A percentile compares a stretch with the other conserved stretches of the same genome.
Evolutionary conservation across 2,113 vertebrate species (phyloP).

Genomic region (Dasyornis broadbenti): DNA sequence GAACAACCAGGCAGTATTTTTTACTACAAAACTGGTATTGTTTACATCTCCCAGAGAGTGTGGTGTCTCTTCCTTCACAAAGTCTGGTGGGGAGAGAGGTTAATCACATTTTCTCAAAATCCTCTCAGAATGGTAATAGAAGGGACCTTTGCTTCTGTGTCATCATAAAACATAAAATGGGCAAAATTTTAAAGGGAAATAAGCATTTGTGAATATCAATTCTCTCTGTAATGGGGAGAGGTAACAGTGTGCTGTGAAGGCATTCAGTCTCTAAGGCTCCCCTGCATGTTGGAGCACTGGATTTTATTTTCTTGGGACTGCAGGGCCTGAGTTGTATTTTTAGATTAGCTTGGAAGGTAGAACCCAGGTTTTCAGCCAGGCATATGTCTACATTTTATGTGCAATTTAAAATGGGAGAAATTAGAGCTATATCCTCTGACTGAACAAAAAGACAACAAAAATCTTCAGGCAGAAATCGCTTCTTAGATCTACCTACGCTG

Average conservation of each 20-base stretch:
- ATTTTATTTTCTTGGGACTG: not conserved
- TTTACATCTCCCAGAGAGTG: not conserved
- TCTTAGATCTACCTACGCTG: slow-evolving; percentile 3
- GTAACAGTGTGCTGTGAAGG: not conserved
- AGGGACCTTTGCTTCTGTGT: not conserved
- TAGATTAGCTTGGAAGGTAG: not conserved
- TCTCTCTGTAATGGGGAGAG: not conserved
- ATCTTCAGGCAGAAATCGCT: slow-evolving; percentile 23
- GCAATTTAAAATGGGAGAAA: not conserved
- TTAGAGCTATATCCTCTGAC: not conserved
- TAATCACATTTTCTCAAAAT: not conserved
- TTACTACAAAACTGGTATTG: not conserved
- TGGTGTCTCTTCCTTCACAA: not conserved
- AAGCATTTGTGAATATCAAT: not conserved
- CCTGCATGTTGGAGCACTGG: not conserved
- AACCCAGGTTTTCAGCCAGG: not conserved
- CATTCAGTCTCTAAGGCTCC: not conserved
- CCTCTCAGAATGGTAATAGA: not conserved
- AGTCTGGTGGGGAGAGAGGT: not conserved
- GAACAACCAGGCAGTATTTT: not conserved
- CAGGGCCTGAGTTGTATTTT: not conserved
- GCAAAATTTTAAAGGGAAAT: not conserved
- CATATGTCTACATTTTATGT: not conserved
- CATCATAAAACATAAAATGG: not conserved
- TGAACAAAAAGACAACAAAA: slow-evolving; percentile 19